phyloP scores from a whole-genome alignment of 2,888 invertebrate genomes.

The Apamea anceps region DNA sequence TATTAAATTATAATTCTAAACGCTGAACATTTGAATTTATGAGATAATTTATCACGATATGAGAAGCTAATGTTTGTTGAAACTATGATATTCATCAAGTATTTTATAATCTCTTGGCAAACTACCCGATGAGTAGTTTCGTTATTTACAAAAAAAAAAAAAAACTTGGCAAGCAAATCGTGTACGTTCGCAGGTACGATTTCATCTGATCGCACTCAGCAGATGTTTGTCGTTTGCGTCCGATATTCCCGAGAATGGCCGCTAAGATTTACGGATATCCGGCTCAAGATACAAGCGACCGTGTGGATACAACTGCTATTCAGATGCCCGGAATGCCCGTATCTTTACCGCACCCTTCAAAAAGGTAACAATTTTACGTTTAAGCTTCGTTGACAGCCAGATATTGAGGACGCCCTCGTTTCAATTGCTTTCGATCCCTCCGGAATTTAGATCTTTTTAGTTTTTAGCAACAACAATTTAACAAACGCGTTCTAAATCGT shows the following conservation, averaged over 20 bases:
- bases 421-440: neutral
- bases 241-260: slow-evolving; percentile 57
- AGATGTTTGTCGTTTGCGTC: slow-evolving; percentile 63
- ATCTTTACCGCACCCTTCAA: slow-evolving; percentile 20
- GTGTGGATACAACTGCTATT: slow-evolving; percentile 60
- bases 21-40: slow-evolving; percentile 46
- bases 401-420: slow-evolving; percentile 4
- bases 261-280: slow-evolving; percentile 72
- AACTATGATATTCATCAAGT: slow-evolving; percentile 52
- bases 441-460: slow-evolving; percentile 23
- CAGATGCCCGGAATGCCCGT: slow-evolving; percentile 19
- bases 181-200: slow-evolving; percentile 59
- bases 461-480: slow-evolving; percentile 28
- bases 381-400: slow-evolving; percentile 1
- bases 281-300: slow-evolving; percentile 56
- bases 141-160: slow-evolving; percentile 52
- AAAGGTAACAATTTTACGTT: slow-evolving; percentile 28
- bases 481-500: slow-evolving; percentile 22
- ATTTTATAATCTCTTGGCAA: slow-evolving; percentile 60
- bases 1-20: slow-evolving; percentile 44
- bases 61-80: slow-evolving; percentile 47
- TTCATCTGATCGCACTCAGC: slow-evolving; percentile 56
- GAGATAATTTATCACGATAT: slow-evolving; percentile 43
- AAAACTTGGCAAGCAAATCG: slow-evolving; percentile 61
- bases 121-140: slow-evolving; percentile 47